Percentiles rank a stretch among this genome's conserved stretches.
Conservation (phyloP, 2,888 invertebrate genomes). For the Apamea monoglypha region DNA sequence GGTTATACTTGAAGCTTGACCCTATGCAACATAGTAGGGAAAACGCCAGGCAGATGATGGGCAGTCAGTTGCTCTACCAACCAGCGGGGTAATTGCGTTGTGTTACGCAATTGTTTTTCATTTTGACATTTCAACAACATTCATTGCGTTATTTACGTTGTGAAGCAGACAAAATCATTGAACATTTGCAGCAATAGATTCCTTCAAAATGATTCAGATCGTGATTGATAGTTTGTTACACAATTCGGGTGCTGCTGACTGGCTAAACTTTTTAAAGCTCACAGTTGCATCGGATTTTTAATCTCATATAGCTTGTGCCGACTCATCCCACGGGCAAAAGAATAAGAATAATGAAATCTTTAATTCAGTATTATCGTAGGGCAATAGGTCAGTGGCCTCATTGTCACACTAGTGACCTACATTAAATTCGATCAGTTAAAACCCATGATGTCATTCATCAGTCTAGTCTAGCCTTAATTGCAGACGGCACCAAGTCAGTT, state of each 20-base stretch:
- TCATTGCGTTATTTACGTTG: not conserved
- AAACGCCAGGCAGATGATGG: not conserved
- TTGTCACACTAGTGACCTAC: constrained; percentile 13
- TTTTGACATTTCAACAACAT: too few species aligned
- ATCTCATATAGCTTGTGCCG: not conserved
- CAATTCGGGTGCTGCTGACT: not conserved
- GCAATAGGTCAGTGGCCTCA: constrained; percentile 20
- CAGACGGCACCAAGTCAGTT: not conserved
- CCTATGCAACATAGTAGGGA: not conserved
- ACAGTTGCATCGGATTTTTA: not conserved
- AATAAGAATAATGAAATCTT: not conserved
- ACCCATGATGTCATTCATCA: constrained; percentile 30
- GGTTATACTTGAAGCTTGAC: not conserved
- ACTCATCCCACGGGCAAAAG: not conserved
- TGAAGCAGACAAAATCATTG: not conserved
- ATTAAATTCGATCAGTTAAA: constrained; percentile 22
- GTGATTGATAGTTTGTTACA: not conserved
- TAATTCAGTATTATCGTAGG: constrained; percentile 7
- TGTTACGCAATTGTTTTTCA: too few species aligned
- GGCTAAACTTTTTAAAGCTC: not conserved
- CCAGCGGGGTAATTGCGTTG: not conserved
- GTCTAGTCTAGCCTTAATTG: constrained; percentile 13
- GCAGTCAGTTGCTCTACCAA: not conserved
- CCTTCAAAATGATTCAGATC: not conserved
- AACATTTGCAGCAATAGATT: not conserved